Base-by-base conservation (phyloP, 2,797 vertebrate species). In the Micromesistius poutassou region DNA sequence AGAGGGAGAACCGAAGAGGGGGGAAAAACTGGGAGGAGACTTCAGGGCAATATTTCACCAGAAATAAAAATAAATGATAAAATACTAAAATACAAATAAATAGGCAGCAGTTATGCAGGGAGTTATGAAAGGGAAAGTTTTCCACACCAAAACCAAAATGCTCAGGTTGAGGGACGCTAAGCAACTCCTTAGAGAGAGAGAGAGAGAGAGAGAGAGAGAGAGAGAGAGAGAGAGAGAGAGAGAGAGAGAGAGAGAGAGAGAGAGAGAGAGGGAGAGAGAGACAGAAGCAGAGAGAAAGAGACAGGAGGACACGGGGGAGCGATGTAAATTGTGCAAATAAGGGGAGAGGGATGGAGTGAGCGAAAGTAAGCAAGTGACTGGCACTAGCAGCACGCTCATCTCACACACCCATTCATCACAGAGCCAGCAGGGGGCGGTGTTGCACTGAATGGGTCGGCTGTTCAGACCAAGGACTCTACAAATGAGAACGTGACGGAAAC, bases 351-450 rank as follows among this genome's bases (percentile, higher is more conserved):
- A 76, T 81, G 82, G 78, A 86, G 83, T 71, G 87, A 84, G 66
- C 81, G 85, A 85, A 85, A 85, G 76, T 22, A 83, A 84, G 81
- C 8, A 6, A 46, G 73, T 76, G 85, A 86, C 74, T 88, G 88
- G 87, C 84, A 87, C 71, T 16, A 3, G 9, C 71, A 30, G 30
- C 30, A 30, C 71, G 4, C 33, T 13, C 28, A 9, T 14, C 33
- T 13, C 28, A 9, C 74, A 31, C 10, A 50, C 73, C 8, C 0
- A 4, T 36, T 28, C 66, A 1, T 0, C 0, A 38, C 3, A 0
- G 0, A 55, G 66, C 72, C 91, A 89, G 88, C 74, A 3, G 91
- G 74, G 89, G 91, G 89, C 91, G 90, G 86, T 91, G 82, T 89
- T 88, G 86, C 71, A 79, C 12, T 36, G 77, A 85, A 74, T 76